Conservation (phyloP, 2,888 invertebrate genomes). For the Agapostemon virescens region DNA sequence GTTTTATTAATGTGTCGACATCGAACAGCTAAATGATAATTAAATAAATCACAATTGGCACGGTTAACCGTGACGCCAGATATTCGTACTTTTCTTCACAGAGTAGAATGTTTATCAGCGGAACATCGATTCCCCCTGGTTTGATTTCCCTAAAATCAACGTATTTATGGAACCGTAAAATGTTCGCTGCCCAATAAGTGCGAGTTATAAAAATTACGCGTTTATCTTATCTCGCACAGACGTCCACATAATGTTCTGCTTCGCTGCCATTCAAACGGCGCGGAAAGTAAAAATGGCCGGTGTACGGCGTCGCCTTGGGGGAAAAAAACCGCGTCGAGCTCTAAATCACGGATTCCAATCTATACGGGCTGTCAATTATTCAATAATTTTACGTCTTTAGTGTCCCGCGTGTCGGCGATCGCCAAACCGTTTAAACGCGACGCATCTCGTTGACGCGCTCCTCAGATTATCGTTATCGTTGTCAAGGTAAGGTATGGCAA, state of each 20-base stretch:
- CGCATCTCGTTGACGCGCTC: slow-evolving; percentile 4
- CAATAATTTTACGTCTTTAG: slow-evolving; percentile 33
- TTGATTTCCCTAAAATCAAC: slow-evolving; percentile 21
- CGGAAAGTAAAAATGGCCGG: slow-evolving; percentile 11
- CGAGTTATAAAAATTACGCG: slow-evolving; percentile 32
- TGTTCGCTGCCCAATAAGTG: slow-evolving; percentile 15
- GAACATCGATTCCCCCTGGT: background rate
- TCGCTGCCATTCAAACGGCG: slow-evolving; percentile 19
- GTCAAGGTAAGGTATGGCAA: slow-evolving; percentile 49
- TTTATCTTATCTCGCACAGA: slow-evolving; percentile 37
- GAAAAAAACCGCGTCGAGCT: background rate
- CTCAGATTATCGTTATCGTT: slow-evolving; percentile 58
- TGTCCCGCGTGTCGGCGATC: slow-evolving; percentile 1
- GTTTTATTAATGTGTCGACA: background rate
- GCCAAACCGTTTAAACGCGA: background rate
- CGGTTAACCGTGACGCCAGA: background rate
- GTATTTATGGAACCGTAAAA: slow-evolving; percentile 33
- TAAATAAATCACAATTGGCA: background rate
- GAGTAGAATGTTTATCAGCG: background rate
- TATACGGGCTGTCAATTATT: slow-evolving; percentile 19
- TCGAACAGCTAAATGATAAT: background rate
- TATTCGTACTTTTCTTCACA: background rate
- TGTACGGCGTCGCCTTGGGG: background rate
- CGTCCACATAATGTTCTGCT: slow-evolving; percentile 26
- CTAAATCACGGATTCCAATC: slow-evolving; percentile 15